phyloP scores from a whole-genome alignment of 2,888 invertebrate genomes.

The Geotrupes spiniger region DNA sequence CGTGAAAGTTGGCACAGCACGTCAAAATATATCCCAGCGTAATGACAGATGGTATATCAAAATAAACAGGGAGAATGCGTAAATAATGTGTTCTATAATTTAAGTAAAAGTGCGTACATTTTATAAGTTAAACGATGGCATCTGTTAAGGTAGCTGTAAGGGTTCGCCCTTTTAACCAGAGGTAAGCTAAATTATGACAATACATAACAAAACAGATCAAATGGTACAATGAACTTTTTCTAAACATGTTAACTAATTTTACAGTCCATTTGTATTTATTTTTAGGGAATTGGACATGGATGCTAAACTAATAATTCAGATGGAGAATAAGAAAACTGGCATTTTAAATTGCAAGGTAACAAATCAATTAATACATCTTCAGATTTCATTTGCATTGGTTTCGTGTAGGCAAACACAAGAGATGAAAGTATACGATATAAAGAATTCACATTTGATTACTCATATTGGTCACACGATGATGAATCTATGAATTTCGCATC shows the following conservation, averaged over 20 bases:
- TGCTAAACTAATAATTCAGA: conserved; percentile 78
- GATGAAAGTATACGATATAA: conserved; percentile 59
- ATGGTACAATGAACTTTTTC: conserved; percentile 37
- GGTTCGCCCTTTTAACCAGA: conserved; percentile 86
- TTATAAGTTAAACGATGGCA: conserved; percentile 62
- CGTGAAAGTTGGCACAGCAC: not conserved
- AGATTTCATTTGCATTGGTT: conserved; percentile 14
- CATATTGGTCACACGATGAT: conserved; percentile 80
- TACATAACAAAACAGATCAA: conserved; percentile 22
- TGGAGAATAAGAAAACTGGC: conserved; percentile 80
- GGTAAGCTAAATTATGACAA: conserved; percentile 53
- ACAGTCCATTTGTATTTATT: conserved; percentile 39
- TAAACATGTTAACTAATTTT: conserved; percentile 19
- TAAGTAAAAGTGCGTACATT: conserved; percentile 4
- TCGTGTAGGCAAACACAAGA: conserved; percentile 43
- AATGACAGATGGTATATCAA: conserved; percentile 29
- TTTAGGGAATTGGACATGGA: conserved; percentile 81
- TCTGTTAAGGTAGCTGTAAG: conserved; percentile 90
- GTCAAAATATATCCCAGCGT: not conserved
- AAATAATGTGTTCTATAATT: conserved; percentile 3
- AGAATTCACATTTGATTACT: conserved; percentile 87
- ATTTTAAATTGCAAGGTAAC: conserved; percentile 71
- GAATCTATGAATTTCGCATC: conserved; percentile 70
- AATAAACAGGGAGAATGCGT: conserved; percentile 26
- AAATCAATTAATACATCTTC: conserved; percentile 5